Evolutionary conservation across 2,888 invertebrate species (phyloP), one percentile per base, ranked within the genome.

Genomic region (Aspidapion aeneum): DNA sequence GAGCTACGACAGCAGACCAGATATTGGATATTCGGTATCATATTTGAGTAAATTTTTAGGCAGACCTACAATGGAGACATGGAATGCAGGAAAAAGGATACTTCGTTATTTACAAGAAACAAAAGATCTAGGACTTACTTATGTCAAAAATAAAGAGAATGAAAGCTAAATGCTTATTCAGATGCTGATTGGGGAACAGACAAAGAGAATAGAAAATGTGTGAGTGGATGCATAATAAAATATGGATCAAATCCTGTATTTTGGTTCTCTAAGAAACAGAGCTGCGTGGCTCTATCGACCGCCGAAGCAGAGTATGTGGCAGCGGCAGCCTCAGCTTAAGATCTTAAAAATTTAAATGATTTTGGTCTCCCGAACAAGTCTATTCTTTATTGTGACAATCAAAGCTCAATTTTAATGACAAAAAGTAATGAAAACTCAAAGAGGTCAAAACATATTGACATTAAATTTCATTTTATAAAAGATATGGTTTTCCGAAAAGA

Each of bases 101-200:
- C 48, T 69, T 55, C 20, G 63, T 9, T 71, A 69, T 65, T 55
- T 65, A 51, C 50, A 66, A 57, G 65, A 49, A 18, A 65, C 60
- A 54, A 69, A 61, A 63, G 61, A 69, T 21, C 17, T 48, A 7
- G 52, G 52, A 17, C 52, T 52, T 7, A 52, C 17, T 18, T 52
- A 18, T n/a, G 3, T 5, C 52, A 52, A 52, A n/a, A 35, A 35
- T 35, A 5, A 5, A 52, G 17, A 52, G 3, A 17, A 5, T 5
- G 35, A 35, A 7, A 58, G 51, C 16, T 18, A 54, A 55, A 55
- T 48, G 62, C 35, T 7, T 64, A 50, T 50, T 62, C 61, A 18
- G 69, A 69, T 55, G 65, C 69, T 18, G 70, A 68, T 62, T 66
- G 67, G 69, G 67, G 60, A 57, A 52, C 63, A 60, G 60, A 64